Base-by-base conservation (phyloP, 2,797 vertebrate genomes). In the Ceryle rudis region DNA sequence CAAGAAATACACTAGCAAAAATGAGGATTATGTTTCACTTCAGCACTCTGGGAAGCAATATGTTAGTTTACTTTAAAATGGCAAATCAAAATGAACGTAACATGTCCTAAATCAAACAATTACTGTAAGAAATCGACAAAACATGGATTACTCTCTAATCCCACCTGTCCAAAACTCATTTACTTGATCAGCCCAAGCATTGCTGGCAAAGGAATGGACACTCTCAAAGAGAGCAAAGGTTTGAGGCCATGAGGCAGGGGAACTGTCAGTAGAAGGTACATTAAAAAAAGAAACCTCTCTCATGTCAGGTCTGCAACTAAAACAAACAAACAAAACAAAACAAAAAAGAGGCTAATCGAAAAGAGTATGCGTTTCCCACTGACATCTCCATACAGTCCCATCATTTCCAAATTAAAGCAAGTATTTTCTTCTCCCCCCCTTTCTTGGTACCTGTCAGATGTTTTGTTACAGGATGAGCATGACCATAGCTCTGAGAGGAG, bases 191-290 rank as follows among this genome's bases (percentile, higher is more conserved):
- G 54, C 44, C 42, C 66, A 61, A 33, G 58, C 26, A 39, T 2
- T 11, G 1, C 37, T 60, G 39, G 47, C 42, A 58, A 28, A 93
- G 31, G 51, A 89, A 51, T 7, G 79, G 44, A 87, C 28, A 12
- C 49, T 41, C 49, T 41, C 49, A 17, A 46, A 51, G 65, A 62
- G 5, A 90, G 51, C 17, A 79, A 49, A 78, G 46, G 61, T 54
- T 37, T 65, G 70, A 62, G 42, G 62, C 39, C 1, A 0, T 0
- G 0, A 65, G 42, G 42, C 17, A 35, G 19, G 61, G 51, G 29
- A 75, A 71, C 4, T 41, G 35, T 41, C 77, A 79, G 18, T 29
- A 52, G 23, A 60, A 73, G 22, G 44, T 4, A 22, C 14, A 46
- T 44, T 20, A 41, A 25, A 55, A 65, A 79, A 47, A 33, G 2